These are phyloP conservation scores for Dendrophyllia cribrosa DNA, from an alignment of 64 coral and sea anemone genomes.

Conservation along the genomic window DNA sequence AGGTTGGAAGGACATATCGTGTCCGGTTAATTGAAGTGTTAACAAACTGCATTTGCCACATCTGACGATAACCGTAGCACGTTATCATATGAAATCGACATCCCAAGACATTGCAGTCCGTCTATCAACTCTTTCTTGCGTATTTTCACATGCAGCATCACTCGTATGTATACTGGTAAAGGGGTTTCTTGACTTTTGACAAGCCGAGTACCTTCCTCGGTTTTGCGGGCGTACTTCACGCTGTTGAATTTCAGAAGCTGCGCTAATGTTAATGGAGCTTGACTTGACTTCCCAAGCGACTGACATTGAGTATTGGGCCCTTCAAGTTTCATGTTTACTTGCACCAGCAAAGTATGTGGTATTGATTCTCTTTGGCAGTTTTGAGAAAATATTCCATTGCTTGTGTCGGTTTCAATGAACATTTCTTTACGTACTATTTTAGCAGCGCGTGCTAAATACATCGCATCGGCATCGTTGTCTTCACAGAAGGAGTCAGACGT, in stretches of 20 bases:
- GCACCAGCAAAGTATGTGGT: neutral
- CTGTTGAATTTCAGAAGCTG: neutral
- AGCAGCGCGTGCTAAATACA: neutral
- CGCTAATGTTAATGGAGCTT: neutral
- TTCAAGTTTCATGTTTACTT: neutral
- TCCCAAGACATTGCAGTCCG: neutral
- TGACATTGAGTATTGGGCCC: neutral
- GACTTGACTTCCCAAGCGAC: neutral
- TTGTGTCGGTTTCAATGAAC: neutral
- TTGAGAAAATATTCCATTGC: neutral
- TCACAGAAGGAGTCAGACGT: neutral
- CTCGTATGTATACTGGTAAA: neutral
- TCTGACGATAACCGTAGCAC: neutral
- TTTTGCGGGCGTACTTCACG: neutral
- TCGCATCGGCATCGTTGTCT: neutral
- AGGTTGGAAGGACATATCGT: slow-evolving; percentile 14
- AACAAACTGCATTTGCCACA: slow-evolving; percentile 10
- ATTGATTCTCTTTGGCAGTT: neutral
- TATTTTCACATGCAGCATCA: slow-evolving; percentile 35
- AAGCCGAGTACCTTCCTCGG: neutral
- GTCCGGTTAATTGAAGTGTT: neutral
- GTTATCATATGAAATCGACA: slow-evolving; percentile 36
- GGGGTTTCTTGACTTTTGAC: neutral
- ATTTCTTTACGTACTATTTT: neutral
- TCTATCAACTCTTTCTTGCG: slow-evolving; percentile 11